A percentile compares a stretch with the other conserved stretches of the same genome.
Conservation (phyloP, 2,113 vertebrate species). For the Gymnobelideus leadbeateri region DNA sequence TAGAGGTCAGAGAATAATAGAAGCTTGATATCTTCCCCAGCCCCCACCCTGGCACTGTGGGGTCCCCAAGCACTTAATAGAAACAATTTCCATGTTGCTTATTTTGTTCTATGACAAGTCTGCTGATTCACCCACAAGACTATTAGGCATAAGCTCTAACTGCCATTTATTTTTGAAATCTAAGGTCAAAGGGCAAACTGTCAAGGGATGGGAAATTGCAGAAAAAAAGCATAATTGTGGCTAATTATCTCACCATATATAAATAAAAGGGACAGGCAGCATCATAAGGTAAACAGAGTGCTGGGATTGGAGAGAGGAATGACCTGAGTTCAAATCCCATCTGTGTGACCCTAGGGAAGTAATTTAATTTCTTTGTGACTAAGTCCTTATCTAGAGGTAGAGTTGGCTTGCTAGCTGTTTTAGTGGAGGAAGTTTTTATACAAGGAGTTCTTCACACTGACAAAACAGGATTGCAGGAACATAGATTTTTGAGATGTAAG, state of each 20-base stretch:
- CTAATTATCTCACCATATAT: neutral
- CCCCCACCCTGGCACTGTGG: neutral
- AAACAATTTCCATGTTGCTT: neutral
- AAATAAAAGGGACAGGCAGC: conserved; percentile 8
- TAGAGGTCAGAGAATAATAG: neutral
- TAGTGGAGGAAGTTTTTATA: neutral
- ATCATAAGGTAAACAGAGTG: neutral
- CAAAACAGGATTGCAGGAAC: neutral
- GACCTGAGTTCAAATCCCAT: neutral
- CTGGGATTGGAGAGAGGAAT: neutral
- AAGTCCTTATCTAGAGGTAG: neutral
- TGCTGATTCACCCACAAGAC: neutral
- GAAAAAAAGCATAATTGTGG: neutral
- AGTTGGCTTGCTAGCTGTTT: neutral
- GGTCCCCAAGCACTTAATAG: neutral
- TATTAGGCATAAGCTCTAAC: neutral
- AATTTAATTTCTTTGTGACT: neutral
- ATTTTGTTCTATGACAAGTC: neutral
- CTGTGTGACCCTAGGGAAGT: neutral
- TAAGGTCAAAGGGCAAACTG: neutral
- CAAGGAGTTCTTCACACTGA: neutral
- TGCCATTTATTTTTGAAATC: neutral
- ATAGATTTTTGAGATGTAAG: neutral
- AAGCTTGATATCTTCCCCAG: neutral
- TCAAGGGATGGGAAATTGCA: neutral